Conservation (phyloP, 2,888 invertebrate species). For the Chironomus riparius region DNA sequence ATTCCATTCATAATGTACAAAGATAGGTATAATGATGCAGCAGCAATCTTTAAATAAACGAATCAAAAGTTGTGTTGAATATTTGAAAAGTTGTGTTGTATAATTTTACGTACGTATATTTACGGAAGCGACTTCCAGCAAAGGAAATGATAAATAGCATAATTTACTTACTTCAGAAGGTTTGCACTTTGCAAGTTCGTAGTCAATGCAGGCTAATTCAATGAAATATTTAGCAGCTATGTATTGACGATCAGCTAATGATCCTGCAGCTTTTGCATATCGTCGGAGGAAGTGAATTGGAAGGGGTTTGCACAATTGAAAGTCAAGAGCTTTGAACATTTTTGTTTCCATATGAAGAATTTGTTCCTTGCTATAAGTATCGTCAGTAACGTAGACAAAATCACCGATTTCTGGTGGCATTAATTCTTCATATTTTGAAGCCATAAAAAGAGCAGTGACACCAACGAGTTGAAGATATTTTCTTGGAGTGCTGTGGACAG, state of each 20-base stretch:
- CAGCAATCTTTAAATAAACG: constrained; percentile 37
- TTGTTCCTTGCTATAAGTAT: constrained; percentile 65
- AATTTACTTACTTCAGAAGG: constrained; percentile 68
- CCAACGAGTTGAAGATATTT: constrained; percentile 80
- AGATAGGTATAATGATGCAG: constrained; percentile 38
- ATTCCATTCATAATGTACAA: constrained; percentile 37
- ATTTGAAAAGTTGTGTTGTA: no score
- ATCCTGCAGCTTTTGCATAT: constrained; percentile 53
- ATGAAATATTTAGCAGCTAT: constrained; percentile 84
- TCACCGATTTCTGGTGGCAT: constrained; percentile 78
- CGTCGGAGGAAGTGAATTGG: constrained; percentile 84
- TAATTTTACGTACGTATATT: no score
- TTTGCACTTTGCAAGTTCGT: constrained; percentile 62
- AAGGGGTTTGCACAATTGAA: constrained; percentile 74
- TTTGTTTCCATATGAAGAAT: constrained; percentile 74
- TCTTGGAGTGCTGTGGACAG: constrained; percentile 51
- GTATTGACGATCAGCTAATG: constrained; percentile 58
- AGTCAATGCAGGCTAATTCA: constrained; percentile 74
- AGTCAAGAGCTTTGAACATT: constrained; percentile 65
- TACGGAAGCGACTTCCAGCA: no score
- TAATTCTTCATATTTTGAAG: constrained; percentile 82
- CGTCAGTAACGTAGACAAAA: constrained; percentile 73
- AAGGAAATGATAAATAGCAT: no score
- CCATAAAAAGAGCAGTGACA: constrained; percentile 79
- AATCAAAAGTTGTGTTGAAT: background rate